Evolutionary conservation across 2,113 vertebrate species (phyloP), one percentile per base, ranked within the genome.

Genomic region (Platanista minor): DNA sequence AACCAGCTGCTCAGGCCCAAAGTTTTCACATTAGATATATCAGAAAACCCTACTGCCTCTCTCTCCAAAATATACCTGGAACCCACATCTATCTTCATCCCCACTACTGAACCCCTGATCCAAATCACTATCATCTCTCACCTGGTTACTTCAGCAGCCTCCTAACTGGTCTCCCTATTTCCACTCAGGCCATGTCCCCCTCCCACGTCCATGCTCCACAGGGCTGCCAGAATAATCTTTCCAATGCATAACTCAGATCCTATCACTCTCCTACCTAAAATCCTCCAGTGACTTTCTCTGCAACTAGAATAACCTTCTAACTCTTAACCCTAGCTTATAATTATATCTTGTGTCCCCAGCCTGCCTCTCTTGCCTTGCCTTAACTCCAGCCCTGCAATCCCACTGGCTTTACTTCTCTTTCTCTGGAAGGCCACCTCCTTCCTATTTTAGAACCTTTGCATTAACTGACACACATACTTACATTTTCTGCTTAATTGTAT

Each of bases 121-220:
- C 46, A 54, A 54, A 52, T 21, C 36, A 41, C 49, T 49, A 41
- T 29, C 72, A 18, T 18, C 20, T 41, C n/a, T 72, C 18, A 6
- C 27, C 85, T 4, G 0, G 20, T 7, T 59, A 75, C 85, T n/a
- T 13, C 1, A 4, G 15, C 61, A 23, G 13, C 36, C n/a, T 69
- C 43, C 18, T 23, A 21, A 31, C 18, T 15, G 17, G 43, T 29
- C 87, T 78, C 74, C 17, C 57, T 1, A 12, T 20, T 66, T 54
- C 46, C 46, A 18, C 0, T 23, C 62, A 54, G 31, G n/a, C 27
- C 18, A 8, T 2, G 12, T 23, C 1, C 13, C 46, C 36, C 25
- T 54, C 27, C 36, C 46, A 67, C 0, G 3, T 12, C 8, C 17
- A 36, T 2, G 8, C 20, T 41, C 46, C 29, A 3, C 20, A 41